phyloP scores from a whole-genome alignment of 1,140 invertebrate species.

The Wasmannia auropunctata region DNA sequence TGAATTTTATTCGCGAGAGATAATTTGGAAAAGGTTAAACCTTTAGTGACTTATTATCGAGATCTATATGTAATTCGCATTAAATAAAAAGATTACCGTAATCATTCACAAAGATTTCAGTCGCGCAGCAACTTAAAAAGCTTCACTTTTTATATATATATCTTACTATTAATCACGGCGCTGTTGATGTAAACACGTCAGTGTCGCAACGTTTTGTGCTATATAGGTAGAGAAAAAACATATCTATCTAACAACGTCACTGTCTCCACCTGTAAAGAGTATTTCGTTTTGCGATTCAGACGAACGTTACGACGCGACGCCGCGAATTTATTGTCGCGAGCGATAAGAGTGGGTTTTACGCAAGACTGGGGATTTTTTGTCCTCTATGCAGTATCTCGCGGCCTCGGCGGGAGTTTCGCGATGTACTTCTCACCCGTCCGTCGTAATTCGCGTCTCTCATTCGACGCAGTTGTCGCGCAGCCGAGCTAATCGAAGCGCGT shows the following conservation, averaged over 20 bases:
- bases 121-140: no score
- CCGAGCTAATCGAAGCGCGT: background rate
- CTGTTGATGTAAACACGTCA: background rate
- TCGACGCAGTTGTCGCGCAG: background rate
- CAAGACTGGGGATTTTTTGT: background rate
- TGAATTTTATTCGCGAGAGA: background rate
- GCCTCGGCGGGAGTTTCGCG: background rate
- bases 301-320: background rate
- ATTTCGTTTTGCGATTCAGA: background rate
- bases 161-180: background rate
- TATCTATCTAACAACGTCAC: background rate
- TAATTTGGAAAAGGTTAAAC: background rate
- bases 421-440: background rate
- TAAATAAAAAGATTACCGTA: background rate
- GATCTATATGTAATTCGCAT: background rate
- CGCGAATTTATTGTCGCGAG: background rate
- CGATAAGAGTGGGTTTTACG: slow-evolving; percentile 17
- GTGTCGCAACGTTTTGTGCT: background rate
- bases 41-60: background rate
- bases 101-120: background rate
- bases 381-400: background rate
- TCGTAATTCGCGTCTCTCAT: background rate
- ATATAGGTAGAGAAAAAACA: background rate
- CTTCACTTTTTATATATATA: background rate
- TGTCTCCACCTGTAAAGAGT: background rate